A percentile compares a stretch with the other conserved stretches of the same genome.
Conservation (phyloP, 1,140 invertebrate genomes). For the Brachystomella parvula region DNA sequence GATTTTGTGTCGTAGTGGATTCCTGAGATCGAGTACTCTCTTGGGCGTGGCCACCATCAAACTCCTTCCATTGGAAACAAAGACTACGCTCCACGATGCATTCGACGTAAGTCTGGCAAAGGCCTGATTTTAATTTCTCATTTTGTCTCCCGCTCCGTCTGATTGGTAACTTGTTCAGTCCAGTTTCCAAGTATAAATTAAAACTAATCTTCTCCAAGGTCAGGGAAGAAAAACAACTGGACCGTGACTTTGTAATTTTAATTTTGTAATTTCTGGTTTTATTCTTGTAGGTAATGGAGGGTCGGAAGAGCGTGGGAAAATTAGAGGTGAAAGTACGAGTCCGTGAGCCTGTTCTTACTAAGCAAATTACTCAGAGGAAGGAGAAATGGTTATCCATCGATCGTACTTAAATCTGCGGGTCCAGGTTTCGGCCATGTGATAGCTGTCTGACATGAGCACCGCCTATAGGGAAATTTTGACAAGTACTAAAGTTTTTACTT, state of each 20-base stretch:
- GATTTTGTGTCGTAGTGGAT: slow-evolving; percentile 58
- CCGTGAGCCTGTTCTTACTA: slow-evolving; percentile 79
- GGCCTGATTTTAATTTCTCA: background rate
- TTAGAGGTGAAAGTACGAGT: slow-evolving; percentile 82
- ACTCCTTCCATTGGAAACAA: slow-evolving; percentile 71
- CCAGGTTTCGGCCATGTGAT: too few species aligned
- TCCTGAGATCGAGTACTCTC: slow-evolving; percentile 75
- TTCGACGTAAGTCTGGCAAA: slow-evolving; percentile 74
- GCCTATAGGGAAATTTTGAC: too few species aligned
- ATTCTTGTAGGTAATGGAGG: slow-evolving; percentile 71
- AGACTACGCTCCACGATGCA: slow-evolving; percentile 79
- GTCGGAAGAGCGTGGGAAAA: slow-evolving; percentile 75
- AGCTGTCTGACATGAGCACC: too few species aligned
- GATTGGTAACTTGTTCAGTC: too few species aligned
- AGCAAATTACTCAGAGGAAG: slow-evolving; percentile 79
- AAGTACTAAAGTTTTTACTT: too few species aligned
- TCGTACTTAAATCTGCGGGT: slow-evolving; percentile 20
- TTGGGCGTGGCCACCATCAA: slow-evolving; percentile 78
- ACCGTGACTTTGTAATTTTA: background rate
- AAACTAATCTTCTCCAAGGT: too few species aligned
- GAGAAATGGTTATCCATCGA: slow-evolving; percentile 83
- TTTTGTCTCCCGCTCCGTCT: too few species aligned
- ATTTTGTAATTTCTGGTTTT: slow-evolving; percentile 25
- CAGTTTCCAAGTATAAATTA: too few species aligned
- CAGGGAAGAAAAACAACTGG: background rate